Evolutionary conservation across 1,140 invertebrate genomes (phyloP).

Genomic region (Thaumetopoea pityocampa): DNA sequence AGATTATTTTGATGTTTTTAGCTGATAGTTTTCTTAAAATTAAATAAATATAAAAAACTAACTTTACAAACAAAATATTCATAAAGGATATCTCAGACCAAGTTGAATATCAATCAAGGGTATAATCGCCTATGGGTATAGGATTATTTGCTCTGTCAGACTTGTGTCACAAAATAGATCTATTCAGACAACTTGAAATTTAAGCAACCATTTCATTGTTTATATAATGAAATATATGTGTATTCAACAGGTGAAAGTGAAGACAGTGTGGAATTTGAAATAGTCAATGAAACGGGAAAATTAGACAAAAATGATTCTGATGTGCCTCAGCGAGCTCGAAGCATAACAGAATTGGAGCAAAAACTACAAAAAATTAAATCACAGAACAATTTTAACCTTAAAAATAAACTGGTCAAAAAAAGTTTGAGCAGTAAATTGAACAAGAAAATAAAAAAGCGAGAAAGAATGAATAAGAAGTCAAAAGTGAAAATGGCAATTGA

Average conservation of each 20-base stretch:
- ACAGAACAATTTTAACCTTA: constrained; percentile 56
- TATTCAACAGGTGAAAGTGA: constrained; percentile 48
- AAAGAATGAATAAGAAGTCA: constrained; percentile 47
- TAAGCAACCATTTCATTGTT: constrained; percentile 11
- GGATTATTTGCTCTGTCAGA: too few species aligned
- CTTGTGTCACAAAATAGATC: too few species aligned
- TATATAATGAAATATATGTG: constrained; percentile 17
- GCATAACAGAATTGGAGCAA: constrained; percentile 57
- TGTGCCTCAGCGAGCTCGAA: constrained; percentile 39
- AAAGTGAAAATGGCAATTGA: constrained; percentile 34
- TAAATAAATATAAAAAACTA: too few species aligned
- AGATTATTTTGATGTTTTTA: too few species aligned
- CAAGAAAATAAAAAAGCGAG: constrained; percentile 61
- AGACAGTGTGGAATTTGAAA: constrained; percentile 48
- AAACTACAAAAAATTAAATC: constrained; percentile 63
- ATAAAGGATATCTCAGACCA: too few species aligned
- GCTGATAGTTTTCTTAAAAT: too few species aligned
- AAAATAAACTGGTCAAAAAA: constrained; percentile 62
- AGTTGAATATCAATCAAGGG: too few species aligned
- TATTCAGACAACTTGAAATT: too few species aligned
- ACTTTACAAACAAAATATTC: too few species aligned
- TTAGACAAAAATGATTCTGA: constrained; percentile 32
- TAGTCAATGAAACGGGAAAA: constrained; percentile 31
- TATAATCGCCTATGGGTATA: too few species aligned
- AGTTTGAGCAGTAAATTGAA: constrained; percentile 62